Conservation (phyloP, 1,140 invertebrate species). For the Bombus cullumanus region DNA sequence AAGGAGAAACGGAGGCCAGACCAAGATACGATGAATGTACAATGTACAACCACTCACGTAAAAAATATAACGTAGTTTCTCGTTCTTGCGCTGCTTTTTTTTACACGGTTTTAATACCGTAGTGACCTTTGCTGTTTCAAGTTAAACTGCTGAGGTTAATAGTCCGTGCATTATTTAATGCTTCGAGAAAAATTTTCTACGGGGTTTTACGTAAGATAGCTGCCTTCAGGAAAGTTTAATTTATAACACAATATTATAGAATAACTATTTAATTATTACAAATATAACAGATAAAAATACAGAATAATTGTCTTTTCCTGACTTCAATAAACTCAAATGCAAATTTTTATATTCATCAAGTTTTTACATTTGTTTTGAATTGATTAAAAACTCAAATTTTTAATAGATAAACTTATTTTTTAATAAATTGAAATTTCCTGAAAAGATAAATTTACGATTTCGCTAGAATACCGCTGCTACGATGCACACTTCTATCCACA, state of each 20-base stretch:
- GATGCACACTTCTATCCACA: background rate
- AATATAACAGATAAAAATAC: no score
- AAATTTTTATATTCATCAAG: background rate
- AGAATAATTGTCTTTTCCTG: no score
- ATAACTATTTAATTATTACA: no score
- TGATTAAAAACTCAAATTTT: no score
- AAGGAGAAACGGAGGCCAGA: background rate
- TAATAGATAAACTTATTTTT: background rate
- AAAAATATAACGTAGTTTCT: background rate
- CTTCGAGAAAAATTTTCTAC: background rate
- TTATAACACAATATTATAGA: no score
- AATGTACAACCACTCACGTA: background rate
- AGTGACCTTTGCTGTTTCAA: background rate
- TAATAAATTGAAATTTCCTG: background rate
- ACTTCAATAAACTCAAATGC: background rate
- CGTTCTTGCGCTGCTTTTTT: background rate
- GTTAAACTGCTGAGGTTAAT: background rate
- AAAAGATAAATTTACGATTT: background rate
- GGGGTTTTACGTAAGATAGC: background rate
- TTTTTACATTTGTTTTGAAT: background rate
- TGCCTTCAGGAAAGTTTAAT: background rate
- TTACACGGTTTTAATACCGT: background rate
- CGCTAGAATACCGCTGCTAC: no score
- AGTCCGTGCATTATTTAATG: background rate
- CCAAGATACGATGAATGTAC: background rate